A percentile compares a stretch with the other conserved stretches of the same genome.
Conservation (phyloP, 2,113 vertebrate species). For the Poeciliopsis occidentalis region DNA sequence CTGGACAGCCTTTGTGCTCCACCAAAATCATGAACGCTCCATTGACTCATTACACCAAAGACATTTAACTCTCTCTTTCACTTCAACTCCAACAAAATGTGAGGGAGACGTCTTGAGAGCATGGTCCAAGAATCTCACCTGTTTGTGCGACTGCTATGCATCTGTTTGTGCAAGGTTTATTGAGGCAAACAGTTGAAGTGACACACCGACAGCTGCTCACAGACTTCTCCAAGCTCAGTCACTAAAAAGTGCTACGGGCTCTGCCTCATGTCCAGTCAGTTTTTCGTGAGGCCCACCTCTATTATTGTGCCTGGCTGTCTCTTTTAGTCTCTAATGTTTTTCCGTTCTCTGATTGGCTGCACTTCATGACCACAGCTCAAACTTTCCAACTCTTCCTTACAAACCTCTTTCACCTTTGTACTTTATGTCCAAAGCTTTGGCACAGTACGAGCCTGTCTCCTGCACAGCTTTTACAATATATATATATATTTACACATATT, state of each 20-base stretch:
- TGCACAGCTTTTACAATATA: no score
- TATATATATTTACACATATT: no score
- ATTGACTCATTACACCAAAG: not conserved
- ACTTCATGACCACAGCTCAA: not conserved
- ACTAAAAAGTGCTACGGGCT: conserved; percentile 43
- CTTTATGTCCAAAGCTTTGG: no score
- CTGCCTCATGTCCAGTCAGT: not conserved
- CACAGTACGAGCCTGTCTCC: no score
- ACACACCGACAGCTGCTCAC: conserved; percentile 67
- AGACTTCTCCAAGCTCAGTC: conserved; percentile 49
- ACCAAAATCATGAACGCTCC: not conserved
- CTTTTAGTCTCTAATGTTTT: not conserved
- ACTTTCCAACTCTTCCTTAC: not conserved
- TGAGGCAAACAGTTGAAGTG: conserved; percentile 54
- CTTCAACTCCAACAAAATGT: not conserved
- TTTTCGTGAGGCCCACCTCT: not conserved
- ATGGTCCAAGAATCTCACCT: conserved; percentile 14
- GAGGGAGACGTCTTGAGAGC: not conserved
- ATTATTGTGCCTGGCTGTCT: not conserved
- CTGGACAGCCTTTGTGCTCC: not conserved
- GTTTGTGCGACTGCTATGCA: conserved; percentile 11
- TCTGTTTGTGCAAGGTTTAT: conserved; percentile 56
- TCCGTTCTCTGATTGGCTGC: not conserved
- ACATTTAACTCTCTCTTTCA: not conserved
- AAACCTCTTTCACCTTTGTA: no score